phyloP scores from a whole-genome alignment of 2,888 invertebrate species.

The Eupithecia abbreviata region DNA sequence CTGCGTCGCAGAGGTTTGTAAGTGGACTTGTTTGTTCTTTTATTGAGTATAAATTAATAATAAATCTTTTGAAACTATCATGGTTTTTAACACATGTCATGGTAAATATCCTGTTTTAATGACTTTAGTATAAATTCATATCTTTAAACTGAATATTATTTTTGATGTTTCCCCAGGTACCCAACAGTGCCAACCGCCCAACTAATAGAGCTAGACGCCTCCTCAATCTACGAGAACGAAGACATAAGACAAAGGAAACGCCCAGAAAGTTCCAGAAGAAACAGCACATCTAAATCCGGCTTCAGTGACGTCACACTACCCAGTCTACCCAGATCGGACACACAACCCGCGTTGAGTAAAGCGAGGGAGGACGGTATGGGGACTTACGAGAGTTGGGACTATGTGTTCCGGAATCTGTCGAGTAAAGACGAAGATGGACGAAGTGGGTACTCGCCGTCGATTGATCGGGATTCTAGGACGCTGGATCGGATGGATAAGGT shows the following conservation, averaged over 20 bases:
- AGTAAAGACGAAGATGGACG: constrained; percentile 88
- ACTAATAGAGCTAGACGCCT: constrained; percentile 86
- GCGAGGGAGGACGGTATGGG: constrained; percentile 87
- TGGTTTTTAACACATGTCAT: too few relatives aligned
- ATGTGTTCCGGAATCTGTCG: constrained; percentile 90
- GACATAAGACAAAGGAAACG: constrained; percentile 60
- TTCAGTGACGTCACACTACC: constrained; percentile 74
- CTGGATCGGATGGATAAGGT: constrained; percentile 63
- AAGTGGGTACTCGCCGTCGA: constrained; percentile 84
- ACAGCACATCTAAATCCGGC: constrained; percentile 72
- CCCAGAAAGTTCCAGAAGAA: constrained; percentile 64
- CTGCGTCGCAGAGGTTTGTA: too few relatives aligned
- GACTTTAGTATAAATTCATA: too few relatives aligned
- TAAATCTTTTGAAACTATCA: too few relatives aligned
- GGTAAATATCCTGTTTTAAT: too few relatives aligned
- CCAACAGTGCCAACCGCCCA: constrained; percentile 86
- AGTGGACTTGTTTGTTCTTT: too few relatives aligned
- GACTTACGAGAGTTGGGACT: constrained; percentile 90
- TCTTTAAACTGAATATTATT: not conserved
- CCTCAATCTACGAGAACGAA: constrained; percentile 72
- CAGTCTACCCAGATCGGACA: constrained; percentile 77
- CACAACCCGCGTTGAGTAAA: constrained; percentile 77
- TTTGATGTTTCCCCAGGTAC: constrained; percentile 55
- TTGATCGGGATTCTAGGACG: constrained; percentile 76
- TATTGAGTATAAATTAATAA: too few relatives aligned